Evolutionary conservation across 2,113 vertebrate genomes (phyloP).

Genomic region (Eptesicus fuscus): DNA sequence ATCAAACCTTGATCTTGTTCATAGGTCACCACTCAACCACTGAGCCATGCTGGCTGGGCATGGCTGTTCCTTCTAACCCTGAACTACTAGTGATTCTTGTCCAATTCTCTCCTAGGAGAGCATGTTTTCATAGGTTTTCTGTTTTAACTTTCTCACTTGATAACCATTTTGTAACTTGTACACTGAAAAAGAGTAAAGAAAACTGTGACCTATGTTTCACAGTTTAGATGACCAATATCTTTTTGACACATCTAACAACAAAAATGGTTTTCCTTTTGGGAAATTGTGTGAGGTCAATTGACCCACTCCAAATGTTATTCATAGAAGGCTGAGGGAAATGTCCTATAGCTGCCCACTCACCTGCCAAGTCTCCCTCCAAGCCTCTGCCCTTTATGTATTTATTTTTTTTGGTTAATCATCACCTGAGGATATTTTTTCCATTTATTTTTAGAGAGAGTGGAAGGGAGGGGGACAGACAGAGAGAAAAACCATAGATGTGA

Average conservation of each 20-base stretch:
- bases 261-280: neutral
- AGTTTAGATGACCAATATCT: neutral
- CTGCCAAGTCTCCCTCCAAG: too few species aligned
- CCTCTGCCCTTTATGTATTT: too few species aligned
- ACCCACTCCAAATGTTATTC: neutral
- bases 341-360: neutral
- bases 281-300: neutral
- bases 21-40: too few species aligned
- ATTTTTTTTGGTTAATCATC: neutral
- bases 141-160: neutral
- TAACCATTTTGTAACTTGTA: conserved; percentile 9
- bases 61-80: too few species aligned
- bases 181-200: neutral
- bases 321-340: neutral
- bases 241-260: neutral
- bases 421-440: neutral
- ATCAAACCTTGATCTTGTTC: too few species aligned
- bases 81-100: neutral
- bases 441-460: neutral
- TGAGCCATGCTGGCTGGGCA: too few species aligned
- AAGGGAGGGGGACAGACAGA: neutral
- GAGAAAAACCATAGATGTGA: neutral
- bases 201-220: neutral
- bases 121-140: neutral
- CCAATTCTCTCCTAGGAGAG: neutral